Evolutionary conservation across 2,888 invertebrate genomes (phyloP).

Genomic region (Lasioglossum vierecki): DNA sequence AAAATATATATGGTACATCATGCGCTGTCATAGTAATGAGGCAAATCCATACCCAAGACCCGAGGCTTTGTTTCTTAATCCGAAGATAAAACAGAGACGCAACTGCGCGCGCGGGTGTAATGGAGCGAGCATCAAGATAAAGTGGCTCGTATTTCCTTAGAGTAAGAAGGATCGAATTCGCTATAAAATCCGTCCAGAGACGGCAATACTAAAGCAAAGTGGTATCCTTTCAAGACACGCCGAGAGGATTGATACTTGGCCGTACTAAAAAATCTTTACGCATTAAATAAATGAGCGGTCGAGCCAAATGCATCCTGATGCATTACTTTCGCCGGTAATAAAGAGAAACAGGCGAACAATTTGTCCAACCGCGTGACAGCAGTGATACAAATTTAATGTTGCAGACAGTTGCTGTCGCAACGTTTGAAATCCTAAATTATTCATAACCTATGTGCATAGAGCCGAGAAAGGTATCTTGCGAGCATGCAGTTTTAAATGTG

Average conservation of each 20-base stretch:
- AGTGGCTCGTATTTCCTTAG: conserved; percentile 71
- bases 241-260: conserved; percentile 30
- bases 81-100: conserved; percentile 72
- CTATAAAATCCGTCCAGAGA: conserved; percentile 71
- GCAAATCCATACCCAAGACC: conserved; percentile 69
- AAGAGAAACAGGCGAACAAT: neutral
- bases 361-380: neutral
- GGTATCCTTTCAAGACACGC: conserved; percentile 21
- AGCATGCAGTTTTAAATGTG: neutral
- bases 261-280: conserved; percentile 30
- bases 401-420: neutral
- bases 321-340: neutral
- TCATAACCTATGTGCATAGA: neutral
- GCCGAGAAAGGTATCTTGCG: neutral
- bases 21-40: conserved; percentile 66
- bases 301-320: neutral
- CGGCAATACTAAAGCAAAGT: conserved; percentile 50
- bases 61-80: conserved; percentile 73
- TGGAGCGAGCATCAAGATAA: conserved; percentile 76
- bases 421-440: conserved; percentile 7
- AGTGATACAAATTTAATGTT: neutral
- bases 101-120: conserved; percentile 72
- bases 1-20: conserved; percentile 61
- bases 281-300: neutral
- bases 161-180: conserved; percentile 77